These are phyloP conservation scores for Oenanthe oenanthe DNA, from an alignment of 2,113 vertebrate species.

Conservation along the genomic window DNA sequence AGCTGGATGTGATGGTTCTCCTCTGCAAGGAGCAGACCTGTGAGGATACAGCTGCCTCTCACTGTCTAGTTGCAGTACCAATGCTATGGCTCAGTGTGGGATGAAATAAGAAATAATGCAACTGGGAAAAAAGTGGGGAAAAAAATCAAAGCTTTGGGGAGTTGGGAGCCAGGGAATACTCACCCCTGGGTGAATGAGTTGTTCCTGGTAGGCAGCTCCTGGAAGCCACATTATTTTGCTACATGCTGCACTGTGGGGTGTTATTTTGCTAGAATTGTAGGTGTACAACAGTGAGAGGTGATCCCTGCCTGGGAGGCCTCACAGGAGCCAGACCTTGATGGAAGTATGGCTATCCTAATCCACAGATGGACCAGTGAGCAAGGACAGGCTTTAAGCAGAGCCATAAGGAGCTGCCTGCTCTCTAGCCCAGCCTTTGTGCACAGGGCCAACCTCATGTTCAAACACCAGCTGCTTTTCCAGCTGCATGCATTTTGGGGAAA, in stretches of 20 bases:
- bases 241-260: rapidly evolving
- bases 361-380: neutral
- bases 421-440: neutral
- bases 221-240: rapidly evolving
- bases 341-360: neutral
- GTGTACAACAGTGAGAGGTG: neutral
- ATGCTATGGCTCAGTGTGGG: rapidly evolving
- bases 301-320: neutral
- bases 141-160: neutral
- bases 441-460: neutral
- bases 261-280: neutral
- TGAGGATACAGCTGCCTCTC: neutral
- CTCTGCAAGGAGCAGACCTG: neutral
- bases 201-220: neutral
- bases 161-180: neutral
- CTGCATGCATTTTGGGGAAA: conserved; percentile 24
- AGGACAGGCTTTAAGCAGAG: neutral
- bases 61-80: neutral
- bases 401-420: neutral
- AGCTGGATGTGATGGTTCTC: neutral
- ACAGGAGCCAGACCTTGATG: neutral
- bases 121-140: neutral
- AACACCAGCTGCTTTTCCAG: neutral
- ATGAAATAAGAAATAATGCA: neutral
- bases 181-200: neutral